A percentile compares a stretch with the other conserved stretches of the same genome.
Evolutionary conservation across 37 sponge, comb jelly and placozoan species (phyloP).

Genomic region (Oopsacas minuta): DNA sequence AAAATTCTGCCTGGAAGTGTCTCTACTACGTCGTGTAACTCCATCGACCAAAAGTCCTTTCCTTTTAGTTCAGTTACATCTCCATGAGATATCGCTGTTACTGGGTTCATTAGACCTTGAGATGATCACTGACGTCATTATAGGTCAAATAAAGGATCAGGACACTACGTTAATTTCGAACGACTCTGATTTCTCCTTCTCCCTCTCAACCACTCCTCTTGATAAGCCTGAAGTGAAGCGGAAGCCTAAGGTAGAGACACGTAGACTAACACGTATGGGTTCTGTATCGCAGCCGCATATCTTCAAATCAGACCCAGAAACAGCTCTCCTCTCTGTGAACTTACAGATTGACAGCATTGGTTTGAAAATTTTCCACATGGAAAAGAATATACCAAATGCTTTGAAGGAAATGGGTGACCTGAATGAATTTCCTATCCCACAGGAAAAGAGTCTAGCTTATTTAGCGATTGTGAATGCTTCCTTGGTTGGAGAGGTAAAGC

Average conservation of each 20-base stretch:
- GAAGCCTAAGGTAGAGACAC: background rate
- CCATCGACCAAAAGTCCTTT: background rate
- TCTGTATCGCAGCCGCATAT: background rate
- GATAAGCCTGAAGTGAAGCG: background rate
- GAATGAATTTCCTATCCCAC: background rate
- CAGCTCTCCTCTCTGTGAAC: background rate
- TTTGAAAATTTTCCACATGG: background rate
- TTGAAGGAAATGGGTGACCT: background rate
- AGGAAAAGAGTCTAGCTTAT: conserved; percentile 10
- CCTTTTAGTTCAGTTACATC: background rate
- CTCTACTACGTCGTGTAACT: background rate
- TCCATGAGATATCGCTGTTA: background rate
- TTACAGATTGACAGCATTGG: background rate
- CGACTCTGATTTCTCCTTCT: background rate
- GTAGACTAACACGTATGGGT: background rate
- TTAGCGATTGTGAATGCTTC: background rate
- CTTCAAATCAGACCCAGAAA: background rate
- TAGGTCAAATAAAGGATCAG: background rate
- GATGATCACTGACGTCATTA: background rate
- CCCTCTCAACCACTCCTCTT: background rate
- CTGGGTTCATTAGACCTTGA: conserved; percentile 1
- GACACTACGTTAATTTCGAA: background rate
- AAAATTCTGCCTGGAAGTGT: background rate
- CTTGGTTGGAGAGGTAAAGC: background rate
- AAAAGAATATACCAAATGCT: background rate